Base-by-base conservation (phyloP, 2,113 vertebrate genomes). In the Silurus glanis region DNA sequence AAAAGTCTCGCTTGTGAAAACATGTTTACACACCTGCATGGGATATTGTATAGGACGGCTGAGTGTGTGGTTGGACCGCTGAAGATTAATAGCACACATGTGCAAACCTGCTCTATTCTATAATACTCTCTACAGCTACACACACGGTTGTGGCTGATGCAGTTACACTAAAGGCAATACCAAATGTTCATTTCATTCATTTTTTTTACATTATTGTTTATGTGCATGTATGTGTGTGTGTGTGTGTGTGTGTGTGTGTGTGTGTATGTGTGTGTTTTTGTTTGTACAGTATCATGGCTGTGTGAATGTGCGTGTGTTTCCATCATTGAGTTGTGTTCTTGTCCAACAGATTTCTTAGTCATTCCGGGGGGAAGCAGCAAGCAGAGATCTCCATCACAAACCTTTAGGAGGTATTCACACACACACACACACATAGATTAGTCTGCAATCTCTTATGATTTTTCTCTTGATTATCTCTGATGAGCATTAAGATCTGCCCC, bases 331-430 rank as follows among this genome's bases (percentile, higher is more conserved):
- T n/a, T 69, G n/a, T 59, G 3, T 88, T 74, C n/a, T 51, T 49
- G 14, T 53, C 49, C 81, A 45, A 28, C 91, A 97, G 97, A 88
- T 96, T 98, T 89, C 93, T 99, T 49, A 97, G 96, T 93, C 96
- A 97, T 90, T 97, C 96, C 88, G 96, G 96, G 88, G 88, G 93
- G 94, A 88, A 93, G 94, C 91, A 94, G 92, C 93, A 97, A 97
- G 89, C 94, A 95, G 19, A 97, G 96, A 90, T 95, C 96, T 58
- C 91, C 93, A 0, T 56, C 95, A 90, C 97, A 97, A 88, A 92
- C 94, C 0, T 90, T 95, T 80, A 96, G 97, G 82, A 97, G 96
- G 97, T 98, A 95, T 7, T 6, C 14, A 10, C 25, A 78, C 61
- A 45, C 21, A 59, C 49, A 47, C 21, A 12, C 49, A 72, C 21